Conservation (phyloP, 64 coral and sea anemone species). For the Pocillopora verrucosa region DNA sequence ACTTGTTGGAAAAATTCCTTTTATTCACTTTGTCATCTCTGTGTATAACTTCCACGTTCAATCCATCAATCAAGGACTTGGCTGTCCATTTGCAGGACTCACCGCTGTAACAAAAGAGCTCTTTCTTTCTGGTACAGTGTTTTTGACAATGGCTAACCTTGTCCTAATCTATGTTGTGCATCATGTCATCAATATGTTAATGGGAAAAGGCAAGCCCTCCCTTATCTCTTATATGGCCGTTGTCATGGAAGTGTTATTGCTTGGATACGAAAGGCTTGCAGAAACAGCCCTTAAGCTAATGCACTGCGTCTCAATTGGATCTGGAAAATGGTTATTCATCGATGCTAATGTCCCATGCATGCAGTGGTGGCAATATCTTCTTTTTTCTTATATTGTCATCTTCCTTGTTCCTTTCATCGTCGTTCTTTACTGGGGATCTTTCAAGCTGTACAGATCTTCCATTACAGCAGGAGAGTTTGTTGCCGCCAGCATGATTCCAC, state of each 20-base stretch:
- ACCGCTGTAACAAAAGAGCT: conserved; percentile 38
- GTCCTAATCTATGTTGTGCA: conserved; percentile 13
- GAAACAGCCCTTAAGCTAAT: conserved; percentile 59
- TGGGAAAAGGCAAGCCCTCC: not conserved
- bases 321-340: conserved; percentile 21
- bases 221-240: conserved; percentile 41
- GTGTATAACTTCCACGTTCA: conserved; percentile 6
- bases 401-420: conserved; percentile 60
- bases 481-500: conserved; percentile 44
- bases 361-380: conserved; percentile 62
- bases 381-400: conserved; percentile 37
- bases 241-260: conserved; percentile 50
- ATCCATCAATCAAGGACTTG: conserved; percentile 2
- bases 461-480: conserved; percentile 41
- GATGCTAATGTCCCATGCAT: conserved; percentile 58
- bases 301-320: conserved; percentile 30
- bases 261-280: conserved; percentile 58
- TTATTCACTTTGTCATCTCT: not conserved
- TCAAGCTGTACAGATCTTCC: conserved; percentile 23
- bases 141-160: conserved; percentile 11
- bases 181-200: not conserved
- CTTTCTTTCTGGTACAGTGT: conserved; percentile 43
- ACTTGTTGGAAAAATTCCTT: not conserved
- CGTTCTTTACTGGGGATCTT: conserved; percentile 54
- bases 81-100: conserved; percentile 39